Percentiles rank a stretch among this genome's conserved stretches.
These are phyloP conservation scores for Zosterops borbonicus DNA, from an alignment of 2,113 vertebrate species.

Conservation along the genomic window DNA sequence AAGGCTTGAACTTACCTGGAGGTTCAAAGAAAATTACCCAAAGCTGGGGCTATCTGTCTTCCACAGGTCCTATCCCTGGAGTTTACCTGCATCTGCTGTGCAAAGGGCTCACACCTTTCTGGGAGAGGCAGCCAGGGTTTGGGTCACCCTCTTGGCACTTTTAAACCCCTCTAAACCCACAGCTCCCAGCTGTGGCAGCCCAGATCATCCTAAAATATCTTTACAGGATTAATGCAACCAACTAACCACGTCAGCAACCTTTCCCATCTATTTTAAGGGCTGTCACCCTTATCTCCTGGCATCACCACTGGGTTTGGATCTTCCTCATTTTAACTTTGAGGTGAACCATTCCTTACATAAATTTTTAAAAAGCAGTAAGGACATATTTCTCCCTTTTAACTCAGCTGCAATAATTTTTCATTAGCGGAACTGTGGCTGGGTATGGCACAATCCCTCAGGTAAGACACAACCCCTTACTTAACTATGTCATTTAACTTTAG, in stretches of 20 bases:
- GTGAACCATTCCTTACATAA: not conserved
- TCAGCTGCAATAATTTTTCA: not conserved
- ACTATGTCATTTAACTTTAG: not conserved
- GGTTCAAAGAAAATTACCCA: not conserved
- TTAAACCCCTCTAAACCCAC: not conserved
- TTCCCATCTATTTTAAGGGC: not conserved
- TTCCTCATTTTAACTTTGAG: not conserved
- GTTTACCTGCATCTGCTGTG: not conserved
- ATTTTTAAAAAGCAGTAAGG: not conserved
- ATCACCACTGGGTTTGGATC: not conserved
- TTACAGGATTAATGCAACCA: not conserved
- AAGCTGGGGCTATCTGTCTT: not conserved
- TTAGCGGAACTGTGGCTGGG: not conserved
- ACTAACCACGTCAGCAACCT: accelerated
- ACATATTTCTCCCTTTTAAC: not conserved
- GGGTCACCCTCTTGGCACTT: not conserved
- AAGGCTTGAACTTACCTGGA: not conserved
- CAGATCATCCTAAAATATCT: not conserved
- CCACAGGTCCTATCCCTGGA: not conserved
- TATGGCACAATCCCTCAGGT: not conserved
- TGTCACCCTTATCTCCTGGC: not conserved
- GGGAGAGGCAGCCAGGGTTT: not conserved
- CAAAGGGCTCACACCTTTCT: not conserved
- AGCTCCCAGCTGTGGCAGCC: not conserved
- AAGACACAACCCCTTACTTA: not conserved